Percentiles rank a stretch among this genome's conserved stretches.
Evolutionary conservation across 2,797 vertebrate species (phyloP).

Genomic region (Sebastes nivosus): DNA sequence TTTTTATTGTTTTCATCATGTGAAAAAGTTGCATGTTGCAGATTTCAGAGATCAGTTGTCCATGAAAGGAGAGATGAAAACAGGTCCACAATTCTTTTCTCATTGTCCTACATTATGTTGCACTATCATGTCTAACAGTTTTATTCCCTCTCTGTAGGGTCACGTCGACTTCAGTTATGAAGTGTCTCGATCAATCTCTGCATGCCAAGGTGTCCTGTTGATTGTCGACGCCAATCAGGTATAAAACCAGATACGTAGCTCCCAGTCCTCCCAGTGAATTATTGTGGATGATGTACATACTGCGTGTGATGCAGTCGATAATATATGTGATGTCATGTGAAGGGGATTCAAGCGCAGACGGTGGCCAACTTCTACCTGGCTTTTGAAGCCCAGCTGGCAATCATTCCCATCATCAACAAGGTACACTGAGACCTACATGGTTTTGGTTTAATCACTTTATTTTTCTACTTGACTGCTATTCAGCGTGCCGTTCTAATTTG

Average conservation of each 20-base stretch:
- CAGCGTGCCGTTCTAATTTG: neutral
- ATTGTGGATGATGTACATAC: neutral
- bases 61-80: neutral
- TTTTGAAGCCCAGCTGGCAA: constrained; percentile 94
- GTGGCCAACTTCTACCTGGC: constrained; percentile 98
- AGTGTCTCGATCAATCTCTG: constrained; percentile 94
- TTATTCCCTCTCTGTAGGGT: constrained; percentile 82
- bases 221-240: constrained; percentile 99
- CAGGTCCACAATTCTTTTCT: neutral
- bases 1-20: neutral
- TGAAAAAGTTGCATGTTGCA: neutral
- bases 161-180: constrained; percentile 99
- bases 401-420: constrained; percentile 99
- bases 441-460: neutral
- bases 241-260: neutral
- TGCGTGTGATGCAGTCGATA: neutral
- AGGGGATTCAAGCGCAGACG: constrained; percentile 98
- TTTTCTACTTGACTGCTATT: neutral
- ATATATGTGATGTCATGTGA: constrained; percentile 14
- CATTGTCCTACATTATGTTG: too few relatives aligned
- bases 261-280: neutral
- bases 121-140: neutral
- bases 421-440: constrained; percentile 70
- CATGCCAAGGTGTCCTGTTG: constrained; percentile 95
- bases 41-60: neutral